These are phyloP conservation scores for Vespertilio murinus DNA, from an alignment of 2,797 vertebrate genomes.

Conservation along the genomic window DNA sequence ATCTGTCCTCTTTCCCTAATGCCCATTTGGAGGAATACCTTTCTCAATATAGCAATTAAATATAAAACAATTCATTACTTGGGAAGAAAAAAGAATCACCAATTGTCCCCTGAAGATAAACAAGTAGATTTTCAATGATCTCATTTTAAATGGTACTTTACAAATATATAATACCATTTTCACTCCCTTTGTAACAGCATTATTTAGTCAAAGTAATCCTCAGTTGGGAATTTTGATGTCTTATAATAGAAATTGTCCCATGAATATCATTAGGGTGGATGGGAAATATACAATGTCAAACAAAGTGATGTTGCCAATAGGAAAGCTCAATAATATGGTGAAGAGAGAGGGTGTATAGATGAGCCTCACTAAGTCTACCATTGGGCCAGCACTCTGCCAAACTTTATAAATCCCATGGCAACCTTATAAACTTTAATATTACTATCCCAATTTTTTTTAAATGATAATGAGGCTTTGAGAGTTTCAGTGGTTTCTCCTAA, in stretches of 20 bases:
- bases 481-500: neutral
- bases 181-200: neutral
- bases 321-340: neutral
- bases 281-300: slow-evolving; percentile 7
- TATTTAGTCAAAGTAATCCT: slow-evolving; percentile 5
- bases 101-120: slow-evolving; percentile 72
- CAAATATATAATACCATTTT: slow-evolving; percentile 56
- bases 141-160: slow-evolving; percentile 68
- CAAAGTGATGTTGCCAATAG: neutral
- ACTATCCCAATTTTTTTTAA: neutral
- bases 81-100: slow-evolving; percentile 57
- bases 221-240: neutral
- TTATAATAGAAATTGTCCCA: slow-evolving; percentile 14
- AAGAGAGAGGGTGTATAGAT: neutral
- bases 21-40: slow-evolving; percentile 70
- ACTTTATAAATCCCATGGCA: neutral
- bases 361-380: neutral
- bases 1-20: slow-evolving; percentile 75
- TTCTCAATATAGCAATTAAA: slow-evolving; percentile 76
- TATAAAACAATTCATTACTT: slow-evolving; percentile 69
- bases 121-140: slow-evolving; percentile 51
- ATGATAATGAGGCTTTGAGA: neutral
- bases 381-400: neutral
- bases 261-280: neutral
- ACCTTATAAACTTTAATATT: neutral